Evolutionary conservation across 2,797 vertebrate species (phyloP).

Genomic region (Loriculus beryllinus): DNA sequence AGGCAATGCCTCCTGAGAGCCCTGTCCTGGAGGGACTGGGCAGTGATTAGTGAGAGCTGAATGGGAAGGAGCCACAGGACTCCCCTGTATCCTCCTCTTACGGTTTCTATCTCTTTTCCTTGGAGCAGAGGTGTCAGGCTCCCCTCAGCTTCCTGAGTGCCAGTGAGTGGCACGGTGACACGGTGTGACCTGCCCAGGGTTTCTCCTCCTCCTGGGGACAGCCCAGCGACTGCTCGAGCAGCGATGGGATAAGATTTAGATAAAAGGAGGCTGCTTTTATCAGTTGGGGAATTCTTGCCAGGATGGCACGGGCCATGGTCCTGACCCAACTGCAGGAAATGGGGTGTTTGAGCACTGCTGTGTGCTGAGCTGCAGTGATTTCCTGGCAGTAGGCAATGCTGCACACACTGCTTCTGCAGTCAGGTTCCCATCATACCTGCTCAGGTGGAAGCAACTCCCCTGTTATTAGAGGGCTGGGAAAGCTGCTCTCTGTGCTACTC

Average conservation of each 20-base stretch:
- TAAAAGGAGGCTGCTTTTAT: background rate
- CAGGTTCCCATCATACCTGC: slow-evolving; percentile 7
- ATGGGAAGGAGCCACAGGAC: background rate
- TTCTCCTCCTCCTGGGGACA: background rate
- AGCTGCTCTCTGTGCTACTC: background rate
- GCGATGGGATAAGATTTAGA: background rate
- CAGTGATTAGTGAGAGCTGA: background rate
- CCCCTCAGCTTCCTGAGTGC: background rate
- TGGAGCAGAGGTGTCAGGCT: background rate
- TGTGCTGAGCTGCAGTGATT: background rate
- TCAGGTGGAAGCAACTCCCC: background rate
- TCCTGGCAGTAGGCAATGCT: background rate
- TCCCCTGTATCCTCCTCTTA: background rate
- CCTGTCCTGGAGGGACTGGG: background rate
- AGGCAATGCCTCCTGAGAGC: background rate
- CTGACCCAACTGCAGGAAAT: background rate
- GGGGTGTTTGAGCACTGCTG: background rate
- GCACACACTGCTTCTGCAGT: background rate
- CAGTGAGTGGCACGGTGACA: background rate
- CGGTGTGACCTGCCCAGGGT: background rate
- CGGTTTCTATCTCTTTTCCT: background rate
- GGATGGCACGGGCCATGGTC: background rate
- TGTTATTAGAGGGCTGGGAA: slow-evolving; percentile 11
- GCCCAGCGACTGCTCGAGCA: background rate
- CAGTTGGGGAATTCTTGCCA: background rate